Evolutionary conservation across 2,113 vertebrate species (phyloP).

Genomic region (Cisticola juncidis): DNA sequence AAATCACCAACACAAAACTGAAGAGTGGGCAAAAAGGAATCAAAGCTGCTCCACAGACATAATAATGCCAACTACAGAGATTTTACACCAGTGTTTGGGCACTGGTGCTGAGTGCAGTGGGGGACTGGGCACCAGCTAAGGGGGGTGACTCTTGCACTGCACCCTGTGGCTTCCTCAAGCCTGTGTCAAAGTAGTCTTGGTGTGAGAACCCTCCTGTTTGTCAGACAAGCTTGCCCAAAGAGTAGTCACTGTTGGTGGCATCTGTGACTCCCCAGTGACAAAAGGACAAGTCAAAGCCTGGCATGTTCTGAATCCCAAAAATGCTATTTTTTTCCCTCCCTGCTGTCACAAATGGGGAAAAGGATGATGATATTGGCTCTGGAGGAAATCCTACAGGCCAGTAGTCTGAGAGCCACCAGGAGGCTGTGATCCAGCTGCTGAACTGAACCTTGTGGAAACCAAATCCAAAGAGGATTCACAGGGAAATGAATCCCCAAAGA

Average conservation of each 20-base stretch:
- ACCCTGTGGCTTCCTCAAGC: background rate
- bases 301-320: background rate
- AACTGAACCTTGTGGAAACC: background rate
- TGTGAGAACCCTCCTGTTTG: no score
- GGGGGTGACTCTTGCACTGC: background rate
- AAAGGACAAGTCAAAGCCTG: background rate
- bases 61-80: background rate
- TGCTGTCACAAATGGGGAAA: background rate
- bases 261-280: background rate
- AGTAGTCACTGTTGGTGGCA: background rate
- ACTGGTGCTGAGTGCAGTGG: background rate
- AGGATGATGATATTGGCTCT: background rate
- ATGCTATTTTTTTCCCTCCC: background rate
- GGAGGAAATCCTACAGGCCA: background rate
- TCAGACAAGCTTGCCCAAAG: background rate
- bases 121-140: background rate
- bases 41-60: background rate
- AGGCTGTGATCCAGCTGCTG: background rate
- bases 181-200: background rate
- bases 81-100: background rate
- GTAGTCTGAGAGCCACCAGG: background rate
- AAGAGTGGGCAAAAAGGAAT: background rate
- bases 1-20: background rate
- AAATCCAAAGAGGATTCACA: background rate
- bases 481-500: rapidly evolving